Base-by-base conservation (phyloP, 2,113 vertebrate species). In the Pardalotus punctatus region DNA sequence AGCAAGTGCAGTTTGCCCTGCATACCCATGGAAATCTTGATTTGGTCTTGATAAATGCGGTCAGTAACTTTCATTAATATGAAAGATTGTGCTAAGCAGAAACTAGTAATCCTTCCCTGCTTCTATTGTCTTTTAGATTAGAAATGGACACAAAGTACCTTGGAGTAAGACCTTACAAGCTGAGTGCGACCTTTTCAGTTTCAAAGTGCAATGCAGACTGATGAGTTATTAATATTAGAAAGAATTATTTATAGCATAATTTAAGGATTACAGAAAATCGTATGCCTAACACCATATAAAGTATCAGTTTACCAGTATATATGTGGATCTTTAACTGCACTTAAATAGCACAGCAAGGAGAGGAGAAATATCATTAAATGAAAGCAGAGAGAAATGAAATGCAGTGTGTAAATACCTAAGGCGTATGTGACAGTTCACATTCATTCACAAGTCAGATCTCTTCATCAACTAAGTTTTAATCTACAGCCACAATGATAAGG, bases 181-280 rank as follows among this genome's bases (percentile, higher is more conserved):
- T 57, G 42, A 53, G 11, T 65, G n/a, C 71, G 88, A 87, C 36
- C n/a, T 87, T 92, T 88, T 89, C 40, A 28, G 8, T 74, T 96
- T 80, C 60, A 90, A 84, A 88, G 18, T 45, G 31, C 42, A 72
- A 31, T 3, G 3, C 33, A 83, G 18, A 33, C 16, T 92, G 24
- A 33, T 58, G 47, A 70, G 69, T 81, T 94, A 65, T 65, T 86
- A 94, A 86, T 72, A 94, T 66, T 77, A 93, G 29, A 77, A 93
- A 77, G 28, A 93, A 90, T 80, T 94, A 85, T 88, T 94, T 77
- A 83, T 88, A 78, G n/a, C 14, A 64, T 48, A 53, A 64, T 48
- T 82, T 82, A 86, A 83, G 21, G 6, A 71, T 70, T 92, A 56
- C 22, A 67, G n/a, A 64, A 78, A 90, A 71, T 15, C 28, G 18